phyloP scores from a whole-genome alignment of 2,113 vertebrate species.

The Phoxinus phoxinus region DNA sequence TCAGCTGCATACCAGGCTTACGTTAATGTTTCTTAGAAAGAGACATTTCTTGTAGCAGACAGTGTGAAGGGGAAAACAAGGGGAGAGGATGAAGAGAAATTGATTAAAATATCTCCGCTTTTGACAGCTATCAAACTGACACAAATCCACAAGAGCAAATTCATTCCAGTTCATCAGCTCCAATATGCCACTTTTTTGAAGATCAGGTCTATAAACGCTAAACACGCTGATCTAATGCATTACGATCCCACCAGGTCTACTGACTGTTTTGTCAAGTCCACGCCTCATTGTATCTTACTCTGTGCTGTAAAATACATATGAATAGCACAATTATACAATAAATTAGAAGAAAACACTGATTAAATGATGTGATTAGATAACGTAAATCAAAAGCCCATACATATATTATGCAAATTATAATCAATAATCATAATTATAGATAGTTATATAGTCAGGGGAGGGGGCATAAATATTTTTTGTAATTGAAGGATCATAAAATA shows the following conservation, averaged over 20 bases:
- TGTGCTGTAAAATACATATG: not conserved
- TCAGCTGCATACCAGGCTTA: slow-evolving; percentile 18
- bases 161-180: slow-evolving; percentile 23
- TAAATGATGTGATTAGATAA: not conserved
- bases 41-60: slow-evolving; percentile 16
- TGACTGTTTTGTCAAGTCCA: not conserved
- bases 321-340: not conserved
- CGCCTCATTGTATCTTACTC: not conserved
- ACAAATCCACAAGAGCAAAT: slow-evolving; percentile 35
- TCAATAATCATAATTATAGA: too few relatives aligned
- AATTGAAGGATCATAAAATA: too few relatives aligned
- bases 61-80: slow-evolving; percentile 28
- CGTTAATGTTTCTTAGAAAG: slow-evolving; percentile 28
- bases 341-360: too few relatives aligned
- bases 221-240: not conserved
- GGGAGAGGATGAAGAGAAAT: slow-evolving; percentile 7
- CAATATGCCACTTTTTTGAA: not conserved
- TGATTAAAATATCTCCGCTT: slow-evolving; percentile 10
- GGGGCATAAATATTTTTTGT: too few relatives aligned
- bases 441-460: too few relatives aligned
- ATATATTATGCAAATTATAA: too few relatives aligned
- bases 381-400: not conserved
- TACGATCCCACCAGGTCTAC: not conserved
- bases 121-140: slow-evolving; percentile 33
- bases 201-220: not conserved